A percentile compares a stretch with the other conserved stretches of the same genome.
phyloP scores from a whole-genome alignment of 2,113 vertebrate species.

The Callithrix jacchus region DNA sequence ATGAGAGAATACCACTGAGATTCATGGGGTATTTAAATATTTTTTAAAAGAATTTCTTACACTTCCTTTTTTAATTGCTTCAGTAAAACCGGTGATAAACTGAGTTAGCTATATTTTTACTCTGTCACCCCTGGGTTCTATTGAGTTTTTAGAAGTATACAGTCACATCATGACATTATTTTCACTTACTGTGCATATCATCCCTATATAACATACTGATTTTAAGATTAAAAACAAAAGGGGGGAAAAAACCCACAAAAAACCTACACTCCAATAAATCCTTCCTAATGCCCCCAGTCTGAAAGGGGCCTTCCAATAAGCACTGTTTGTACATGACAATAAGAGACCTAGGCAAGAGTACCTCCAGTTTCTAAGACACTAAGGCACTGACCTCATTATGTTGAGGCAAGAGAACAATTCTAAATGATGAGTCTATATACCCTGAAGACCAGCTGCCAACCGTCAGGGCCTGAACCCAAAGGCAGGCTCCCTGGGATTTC shows the following conservation, averaged over 20 bases:
- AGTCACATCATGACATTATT: not conserved
- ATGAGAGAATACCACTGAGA: not conserved
- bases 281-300: not conserved
- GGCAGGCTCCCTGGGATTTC: slow-evolving; percentile 6
- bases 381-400: slow-evolving; percentile 12
- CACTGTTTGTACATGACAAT: not conserved
- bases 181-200: not conserved
- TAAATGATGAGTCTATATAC: not conserved
- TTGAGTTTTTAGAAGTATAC: not conserved
- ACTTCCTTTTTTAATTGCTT: not conserved
- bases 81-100: not conserved
- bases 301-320: not conserved
- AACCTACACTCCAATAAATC: not conserved
- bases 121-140: not conserved
- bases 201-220: not conserved
- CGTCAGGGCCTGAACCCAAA: not conserved
- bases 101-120: not conserved
- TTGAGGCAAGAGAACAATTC: slow-evolving; percentile 9
- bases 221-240: not conserved
- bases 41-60: not conserved
- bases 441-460: slow-evolving; percentile 4
- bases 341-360: not conserved
- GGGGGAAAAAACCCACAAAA: not conserved
- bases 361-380: not conserved
- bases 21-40: not conserved